Base-by-base conservation (phyloP, 2,797 vertebrate genomes). In the Oreochromis mossambicus region DNA sequence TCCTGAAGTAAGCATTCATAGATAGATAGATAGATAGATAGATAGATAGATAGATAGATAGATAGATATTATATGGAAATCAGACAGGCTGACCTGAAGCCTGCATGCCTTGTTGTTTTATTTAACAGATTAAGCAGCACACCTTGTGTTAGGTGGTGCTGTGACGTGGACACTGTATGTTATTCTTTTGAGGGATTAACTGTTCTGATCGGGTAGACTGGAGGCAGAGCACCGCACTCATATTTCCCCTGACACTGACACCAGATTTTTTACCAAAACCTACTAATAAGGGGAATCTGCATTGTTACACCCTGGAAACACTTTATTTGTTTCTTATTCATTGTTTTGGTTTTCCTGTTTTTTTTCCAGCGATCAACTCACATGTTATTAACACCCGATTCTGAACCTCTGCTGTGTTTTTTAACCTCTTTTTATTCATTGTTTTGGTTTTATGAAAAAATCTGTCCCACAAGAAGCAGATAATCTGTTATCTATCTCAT, bases 141-240 rank as follows among this genome's bases (percentile, higher is more conserved):
- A 79, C 46, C 77, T 77, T 79, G 9, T 55, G 50, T 68, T 38
- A 17, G 81, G 38, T 38, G 77, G 43, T 34, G 50, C 3, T 46
- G 21, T 32, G 54, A 32, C 52, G 52, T 83, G 17, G 79, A 83
- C 54, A 58, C 83, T 38, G 63, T 61, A 1, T 87, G 38, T 78
- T 79, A 21, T 48, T 77, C 10, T 55, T 46, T 19, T 26, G 29
- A 10, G 83, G 90, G 89, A 92, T 91, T 86, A 90, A 61, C 78
- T 87, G 88, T 58, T 79, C 66, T 38, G 77, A 87, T 87, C n/a
- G 36, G 52, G 78, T 79, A 2, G 6, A 66, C n/a, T n/a, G 24
- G 29, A 68, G 17, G 54, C 41, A 19, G 34, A 50, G 43, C 43
- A 15, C 54, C 6, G 2, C 8, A 10, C 12, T 83, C 38, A 52